Percentiles rank a stretch among this genome's conserved stretches.
phyloP scores from a whole-genome alignment of 64 coral and sea anemone species.

The Pachyseris speciosa region DNA sequence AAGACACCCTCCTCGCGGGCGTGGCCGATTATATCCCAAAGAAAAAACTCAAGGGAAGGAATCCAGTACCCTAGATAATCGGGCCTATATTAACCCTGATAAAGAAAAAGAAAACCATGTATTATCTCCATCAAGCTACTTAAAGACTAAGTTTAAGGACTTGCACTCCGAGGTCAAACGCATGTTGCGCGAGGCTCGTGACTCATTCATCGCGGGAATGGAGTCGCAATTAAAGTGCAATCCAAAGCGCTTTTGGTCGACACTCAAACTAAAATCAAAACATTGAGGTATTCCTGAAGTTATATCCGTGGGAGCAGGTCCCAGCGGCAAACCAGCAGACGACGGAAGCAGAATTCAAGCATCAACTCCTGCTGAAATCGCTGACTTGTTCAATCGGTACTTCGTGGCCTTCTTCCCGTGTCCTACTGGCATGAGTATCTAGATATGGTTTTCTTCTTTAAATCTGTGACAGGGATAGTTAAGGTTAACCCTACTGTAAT shows the following conservation, averaged over 20 bases:
- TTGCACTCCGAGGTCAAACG: background rate
- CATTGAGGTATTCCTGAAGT: background rate
- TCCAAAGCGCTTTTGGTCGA: slow-evolving; percentile 47
- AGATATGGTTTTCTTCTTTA: no score
- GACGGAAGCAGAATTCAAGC: no score
- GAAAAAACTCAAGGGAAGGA: slow-evolving; percentile 35
- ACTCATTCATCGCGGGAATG: background rate
- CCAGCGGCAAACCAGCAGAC: slow-evolving; percentile 23
- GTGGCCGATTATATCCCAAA: slow-evolving; percentile 6
- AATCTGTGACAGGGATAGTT: no score
- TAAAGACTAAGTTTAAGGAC: background rate
- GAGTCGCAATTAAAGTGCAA: background rate
- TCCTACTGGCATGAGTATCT: no score
- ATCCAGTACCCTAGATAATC: slow-evolving; percentile 26
- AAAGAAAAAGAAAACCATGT: slow-evolving; percentile 32
- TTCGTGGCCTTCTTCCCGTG: no score
- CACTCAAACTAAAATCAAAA: slow-evolving; percentile 50
- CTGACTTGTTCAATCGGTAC: slow-evolving; percentile 54
- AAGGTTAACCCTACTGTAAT: no score
- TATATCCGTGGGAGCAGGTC: slow-evolving; percentile 15
- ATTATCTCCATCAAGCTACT: background rate
- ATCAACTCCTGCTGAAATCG: background rate
- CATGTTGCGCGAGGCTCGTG: background rate
- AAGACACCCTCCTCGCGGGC: background rate
- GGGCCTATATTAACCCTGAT: slow-evolving; percentile 12